Conservation (phyloP, 2,113 vertebrate genomes). For the Eretmochelys imbricata region DNA sequence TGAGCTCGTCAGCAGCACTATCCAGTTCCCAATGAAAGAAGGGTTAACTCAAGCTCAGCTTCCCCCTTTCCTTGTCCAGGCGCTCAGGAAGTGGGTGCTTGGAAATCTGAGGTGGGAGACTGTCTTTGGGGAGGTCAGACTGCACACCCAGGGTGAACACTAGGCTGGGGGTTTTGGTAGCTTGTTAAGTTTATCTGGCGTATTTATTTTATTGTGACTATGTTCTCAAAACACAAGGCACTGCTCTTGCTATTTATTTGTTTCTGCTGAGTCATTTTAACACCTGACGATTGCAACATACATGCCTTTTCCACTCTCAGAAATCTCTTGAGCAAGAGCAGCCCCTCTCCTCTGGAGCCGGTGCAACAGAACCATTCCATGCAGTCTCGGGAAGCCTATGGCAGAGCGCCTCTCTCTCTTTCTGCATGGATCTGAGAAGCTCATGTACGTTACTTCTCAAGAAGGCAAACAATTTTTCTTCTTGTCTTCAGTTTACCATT, state of each 20-base stretch:
- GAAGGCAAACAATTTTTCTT: not conserved
- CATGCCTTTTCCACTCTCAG: not conserved
- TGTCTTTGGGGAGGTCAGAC: not conserved
- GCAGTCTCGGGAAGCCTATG: not conserved
- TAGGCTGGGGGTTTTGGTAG: rapidly evolving
- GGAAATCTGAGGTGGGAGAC: not conserved
- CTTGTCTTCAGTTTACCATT: not conserved
- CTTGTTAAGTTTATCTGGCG: rapidly evolving
- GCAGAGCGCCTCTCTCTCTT: not conserved
- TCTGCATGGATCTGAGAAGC: rapidly evolving
- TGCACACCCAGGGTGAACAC: not conserved
- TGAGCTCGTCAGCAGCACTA: not conserved
- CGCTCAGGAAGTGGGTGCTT: not conserved
- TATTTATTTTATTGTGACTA: not conserved
- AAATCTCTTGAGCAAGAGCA: rapidly evolving
- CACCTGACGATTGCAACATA: not conserved
- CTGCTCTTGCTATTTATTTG: not conserved
- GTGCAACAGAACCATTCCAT: rapidly evolving
- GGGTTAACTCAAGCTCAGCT: not conserved
- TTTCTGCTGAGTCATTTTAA: not conserved
- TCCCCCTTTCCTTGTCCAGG: not conserved
- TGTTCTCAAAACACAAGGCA: not conserved
- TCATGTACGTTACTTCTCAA: rapidly evolving
- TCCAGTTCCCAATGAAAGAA: not conserved
- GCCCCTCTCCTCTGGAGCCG: not conserved